Evolutionary conservation across 2,797 vertebrate species (phyloP), one percentile per base, ranked within the genome.

Genomic region (Squalus acanthias): DNA sequence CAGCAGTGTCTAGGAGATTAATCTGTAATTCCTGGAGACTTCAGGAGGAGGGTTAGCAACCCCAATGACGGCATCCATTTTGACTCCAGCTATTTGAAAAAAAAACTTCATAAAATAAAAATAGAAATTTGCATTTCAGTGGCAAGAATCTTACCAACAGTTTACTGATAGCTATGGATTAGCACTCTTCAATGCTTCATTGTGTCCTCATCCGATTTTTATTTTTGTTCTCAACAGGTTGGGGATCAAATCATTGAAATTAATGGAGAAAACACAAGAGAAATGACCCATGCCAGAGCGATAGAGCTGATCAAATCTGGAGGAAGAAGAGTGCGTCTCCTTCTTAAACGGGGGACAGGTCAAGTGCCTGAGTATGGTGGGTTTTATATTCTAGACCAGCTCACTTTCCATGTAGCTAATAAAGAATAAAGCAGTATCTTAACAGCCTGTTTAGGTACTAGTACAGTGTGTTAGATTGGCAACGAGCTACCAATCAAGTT

Each of bases 191-290:
- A 63, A 6, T 93, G 17, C 22, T 46, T 93, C n/a, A 69, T 63
- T n/a, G 57, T 24, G 9, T 69, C 39, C 9, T 98, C 96, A 98
- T 96, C 96, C 97, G 57, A 96, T 50, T 74, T 74, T 72, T 97
- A 96, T 97, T 97, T 97, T 97, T 96, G 97, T 97, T 96, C 96
- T 96, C 97, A 97, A 97, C 98, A 99, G 99, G 99, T 99, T 94
- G 99, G 99, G 96, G 99, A 99, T 98, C 99, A 99, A 97, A 99
- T 99, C 98, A 99, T 99, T 96, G 99, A 99, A 98, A 99, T 99
- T 97, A 99, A 99, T 94, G 99, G 99, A 95, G 99, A 99, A 97
- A 99, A 98, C 98, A 99, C 99, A 96, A 98, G 99, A 96, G 99
- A 99, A 97, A 99, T 99, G 99, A 99, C 98, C 53, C 99, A 99